Base-by-base conservation (phyloP, 1,140 invertebrate species). In the Cardiocondyla obscurior region DNA sequence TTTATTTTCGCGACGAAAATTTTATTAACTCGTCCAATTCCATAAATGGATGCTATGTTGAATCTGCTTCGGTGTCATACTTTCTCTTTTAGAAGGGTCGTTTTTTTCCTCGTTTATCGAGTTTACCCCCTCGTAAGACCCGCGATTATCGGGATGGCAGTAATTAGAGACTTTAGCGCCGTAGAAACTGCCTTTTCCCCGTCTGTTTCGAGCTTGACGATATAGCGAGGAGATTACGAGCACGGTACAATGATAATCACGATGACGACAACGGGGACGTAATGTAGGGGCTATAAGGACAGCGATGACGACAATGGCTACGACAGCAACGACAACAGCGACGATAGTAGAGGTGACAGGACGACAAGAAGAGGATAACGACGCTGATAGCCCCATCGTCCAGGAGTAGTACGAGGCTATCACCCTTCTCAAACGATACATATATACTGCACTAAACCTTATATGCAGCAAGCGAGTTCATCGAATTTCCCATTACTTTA, bases 291-390 rank as follows among this genome's bases (percentile, higher is more conserved):
- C 22, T 77, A 62, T 77, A 67, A 67, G 60, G 60, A 53, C 46
- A 33, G 10, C 46, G 60, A 67, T 77, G 74, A 77, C 74, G 74
- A 67, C 74, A 77, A 77, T 77, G 74, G 74, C 22, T 51, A 67
- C 74, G 74, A 77, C 74, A 77, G 33, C 74, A 16, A 36, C 74
- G 74, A 77, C 74, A 51, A 77, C 60, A 67, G 1, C 60, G 74
- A 39, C 33, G 74, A 67, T 77, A 51, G 30, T 33, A 77, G 74
- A 64, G 74, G 10, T 76, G 60, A 77, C 74, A 67, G 33, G 60
- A 67, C 60, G 39, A 67, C 60, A 76, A 76, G 72, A 64, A 64
- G 72, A 62, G 55, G 74, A 77, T 67, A 77, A 67, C 74, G 53
- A 51, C 33, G 60, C 60, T 67, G 46, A 77, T 77, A 77, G 62